phyloP scores from a whole-genome alignment of 2,797 vertebrate species.

The Orientallactaga sibirica region DNA sequence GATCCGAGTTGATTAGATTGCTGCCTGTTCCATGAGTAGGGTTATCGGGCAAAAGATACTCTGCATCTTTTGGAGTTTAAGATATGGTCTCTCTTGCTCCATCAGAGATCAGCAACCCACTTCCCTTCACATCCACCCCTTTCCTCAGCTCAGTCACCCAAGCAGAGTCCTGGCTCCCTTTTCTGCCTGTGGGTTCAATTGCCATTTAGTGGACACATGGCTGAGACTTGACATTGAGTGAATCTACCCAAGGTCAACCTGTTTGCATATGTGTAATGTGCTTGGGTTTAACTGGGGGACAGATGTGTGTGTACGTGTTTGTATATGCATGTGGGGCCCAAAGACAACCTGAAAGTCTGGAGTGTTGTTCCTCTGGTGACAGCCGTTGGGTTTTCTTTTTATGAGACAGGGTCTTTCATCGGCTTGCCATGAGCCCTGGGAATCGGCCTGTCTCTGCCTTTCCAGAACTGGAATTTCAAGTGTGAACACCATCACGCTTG shows the following conservation, averaged over 20 bases:
- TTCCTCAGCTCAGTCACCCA: not conserved
- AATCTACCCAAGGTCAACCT: not conserved
- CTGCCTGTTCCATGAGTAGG: not conserved
- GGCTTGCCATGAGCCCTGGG: too few relatives aligned
- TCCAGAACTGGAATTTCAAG: too few relatives aligned
- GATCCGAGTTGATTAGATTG: not conserved
- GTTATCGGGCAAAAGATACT: not conserved
- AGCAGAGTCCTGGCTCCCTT: not conserved
- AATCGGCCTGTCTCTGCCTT: too few relatives aligned
- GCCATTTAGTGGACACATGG: not conserved
- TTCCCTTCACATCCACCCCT: not conserved
- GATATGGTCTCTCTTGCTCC: not conserved
- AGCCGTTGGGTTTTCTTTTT: too few relatives aligned
- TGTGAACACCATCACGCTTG: too few relatives aligned
- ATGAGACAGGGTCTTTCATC: too few relatives aligned
- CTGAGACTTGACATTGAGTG: not conserved
- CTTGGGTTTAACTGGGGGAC: not conserved
- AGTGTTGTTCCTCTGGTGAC: too few relatives aligned
- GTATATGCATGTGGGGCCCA: too few relatives aligned
- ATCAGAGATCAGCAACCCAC: not conserved
- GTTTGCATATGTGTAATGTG: not conserved
- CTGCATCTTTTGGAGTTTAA: not conserved
- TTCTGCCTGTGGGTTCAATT: not conserved
- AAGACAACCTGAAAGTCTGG: too few relatives aligned
- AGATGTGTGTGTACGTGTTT: too few relatives aligned